Conservation (phyloP, 2,113 vertebrate species). For the Cebus imitator region DNA sequence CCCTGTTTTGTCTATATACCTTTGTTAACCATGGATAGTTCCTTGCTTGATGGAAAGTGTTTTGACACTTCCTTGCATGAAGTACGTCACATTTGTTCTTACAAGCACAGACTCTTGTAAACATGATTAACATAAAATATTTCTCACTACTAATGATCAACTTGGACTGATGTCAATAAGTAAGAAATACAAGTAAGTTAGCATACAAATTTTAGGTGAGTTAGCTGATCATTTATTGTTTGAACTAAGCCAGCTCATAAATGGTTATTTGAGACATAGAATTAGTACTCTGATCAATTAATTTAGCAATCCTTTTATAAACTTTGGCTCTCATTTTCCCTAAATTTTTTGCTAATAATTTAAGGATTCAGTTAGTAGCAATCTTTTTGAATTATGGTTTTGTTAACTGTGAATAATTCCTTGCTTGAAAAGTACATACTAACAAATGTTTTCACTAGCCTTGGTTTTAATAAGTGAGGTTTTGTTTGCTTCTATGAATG, state of each 20-base stretch:
- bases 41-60: not conserved
- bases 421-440: not conserved
- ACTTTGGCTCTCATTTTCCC: not conserved
- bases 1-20: not conserved
- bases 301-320: not conserved
- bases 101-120: not conserved
- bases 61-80: not conserved
- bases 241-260: not conserved
- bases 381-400: not conserved
- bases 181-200: not conserved
- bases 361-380: not conserved
- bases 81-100: not conserved
- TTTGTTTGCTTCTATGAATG: not conserved
- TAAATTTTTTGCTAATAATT: not conserved
- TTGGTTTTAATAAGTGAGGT: not conserved
- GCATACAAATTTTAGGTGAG: not conserved
- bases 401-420: not conserved
- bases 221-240: not conserved
- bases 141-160: not conserved
- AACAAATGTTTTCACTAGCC: not conserved
- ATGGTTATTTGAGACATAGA: not conserved
- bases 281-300: not conserved
- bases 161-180: not conserved
- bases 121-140: not conserved
- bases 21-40: not conserved